A percentile compares a stretch with the other conserved stretches of the same genome.
Evolutionary conservation across 1,140 invertebrate genomes (phyloP).

Genomic region (Formica selysi): DNA sequence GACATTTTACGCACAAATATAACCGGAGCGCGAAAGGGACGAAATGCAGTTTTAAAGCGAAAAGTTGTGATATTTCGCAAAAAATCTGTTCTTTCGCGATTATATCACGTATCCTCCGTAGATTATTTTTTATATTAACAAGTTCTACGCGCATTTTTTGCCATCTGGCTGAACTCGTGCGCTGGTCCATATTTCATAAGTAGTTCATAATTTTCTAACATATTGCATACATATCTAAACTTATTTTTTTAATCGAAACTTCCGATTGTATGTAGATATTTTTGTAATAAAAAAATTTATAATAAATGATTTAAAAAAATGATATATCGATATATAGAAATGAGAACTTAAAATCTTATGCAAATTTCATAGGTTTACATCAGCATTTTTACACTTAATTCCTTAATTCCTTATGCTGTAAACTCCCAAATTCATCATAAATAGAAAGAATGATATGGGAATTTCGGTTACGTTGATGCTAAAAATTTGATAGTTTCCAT

Average conservation of each 20-base stretch:
- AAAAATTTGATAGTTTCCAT: background rate
- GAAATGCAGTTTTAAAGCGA: background rate
- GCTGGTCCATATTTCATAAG: constrained; percentile 1
- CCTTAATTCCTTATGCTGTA: constrained; percentile 1
- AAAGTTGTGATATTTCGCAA: background rate
- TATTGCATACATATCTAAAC: background rate
- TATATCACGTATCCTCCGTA: background rate
- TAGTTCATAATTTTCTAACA: background rate
- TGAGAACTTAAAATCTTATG: background rate
- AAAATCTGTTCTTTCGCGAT: background rate
- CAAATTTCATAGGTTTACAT: background rate
- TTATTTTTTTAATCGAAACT: background rate
- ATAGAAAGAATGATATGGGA: background rate
- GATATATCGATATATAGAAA: background rate
- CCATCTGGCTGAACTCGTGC: background rate
- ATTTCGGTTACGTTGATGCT: background rate
- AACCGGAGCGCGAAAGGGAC: background rate
- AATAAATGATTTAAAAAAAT: constrained; percentile 26
- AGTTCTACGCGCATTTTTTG: background rate
- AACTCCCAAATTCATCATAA: background rate
- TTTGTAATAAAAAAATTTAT: constrained; percentile 46
- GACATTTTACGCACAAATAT: background rate
- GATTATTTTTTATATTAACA: constrained; percentile 5
- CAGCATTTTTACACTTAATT: background rate
- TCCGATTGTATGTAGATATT: constrained; percentile 28